Percentiles rank a stretch among this genome's conserved stretches.
These are phyloP conservation scores for Chrysocyon brachyurus DNA, from an alignment of 2,797 vertebrate genomes.

Conservation along the genomic window DNA sequence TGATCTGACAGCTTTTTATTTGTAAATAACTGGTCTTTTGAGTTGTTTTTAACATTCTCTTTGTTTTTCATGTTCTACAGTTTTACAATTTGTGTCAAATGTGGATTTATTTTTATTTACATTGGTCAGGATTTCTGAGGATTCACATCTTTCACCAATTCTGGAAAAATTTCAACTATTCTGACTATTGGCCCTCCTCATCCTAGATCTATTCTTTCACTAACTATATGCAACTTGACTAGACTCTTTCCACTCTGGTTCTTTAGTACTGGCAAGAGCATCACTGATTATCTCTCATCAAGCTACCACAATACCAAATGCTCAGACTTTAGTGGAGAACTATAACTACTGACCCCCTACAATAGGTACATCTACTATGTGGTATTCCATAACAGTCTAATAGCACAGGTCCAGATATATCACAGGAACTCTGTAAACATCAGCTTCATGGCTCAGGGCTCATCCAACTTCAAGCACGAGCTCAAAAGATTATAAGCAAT, in stretches of 20 bases:
- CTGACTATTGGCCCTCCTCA: not conserved
- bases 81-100: constrained; percentile 61
- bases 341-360: not conserved
- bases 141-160: constrained; percentile 22
- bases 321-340: constrained; percentile 25
- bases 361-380: not conserved
- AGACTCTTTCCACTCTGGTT: not conserved
- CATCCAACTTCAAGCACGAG: constrained; percentile 14
- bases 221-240: constrained; percentile 28
- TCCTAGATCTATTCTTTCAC: constrained; percentile 16
- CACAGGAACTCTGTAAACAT: constrained; percentile 54
- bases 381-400: constrained; percentile 1
- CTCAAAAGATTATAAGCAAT: not conserved
- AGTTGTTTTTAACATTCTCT: constrained; percentile 63
- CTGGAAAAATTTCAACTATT: constrained; percentile 53
- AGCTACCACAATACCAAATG: constrained; percentile 28
- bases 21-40: constrained; percentile 47
- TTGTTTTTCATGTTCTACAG: constrained; percentile 55
- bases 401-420: not conserved
- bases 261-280: not conserved
- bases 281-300: constrained; percentile 40
- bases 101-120: constrained; percentile 59
- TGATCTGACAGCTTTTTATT: constrained; percentile 27
- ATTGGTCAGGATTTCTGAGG: constrained; percentile 49
- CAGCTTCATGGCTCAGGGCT: not conserved